Evolutionary conservation across 2,888 invertebrate genomes (phyloP), one percentile per base, ranked within the genome.

Genomic region (Anodontia alba): DNA sequence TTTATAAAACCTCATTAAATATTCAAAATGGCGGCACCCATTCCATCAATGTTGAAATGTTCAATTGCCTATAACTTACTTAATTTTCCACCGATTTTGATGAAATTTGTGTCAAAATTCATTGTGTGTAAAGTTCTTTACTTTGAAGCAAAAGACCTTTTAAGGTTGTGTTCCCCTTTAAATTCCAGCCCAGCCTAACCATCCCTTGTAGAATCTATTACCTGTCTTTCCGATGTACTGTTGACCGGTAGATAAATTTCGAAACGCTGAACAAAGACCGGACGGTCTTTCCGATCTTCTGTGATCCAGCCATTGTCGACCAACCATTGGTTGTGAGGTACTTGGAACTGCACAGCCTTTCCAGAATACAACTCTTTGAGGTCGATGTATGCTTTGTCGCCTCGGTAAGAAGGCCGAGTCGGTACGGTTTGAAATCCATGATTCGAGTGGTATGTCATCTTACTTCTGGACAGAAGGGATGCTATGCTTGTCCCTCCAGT

Each of bases 251-350:
- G 12, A 20, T 62, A 62, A n/a, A 62, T 17, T 26, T 62, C 62
- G 20, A 62, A 62, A 23, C 62, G 62, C 17, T 62, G 62, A 62
- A 62, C 33, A 62, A 26, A 62, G 62, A 62, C 5, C 62, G 29
- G 29, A 8, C 5, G 3, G 62, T 62, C 17, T 26, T 26, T 62
- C 17, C 10, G 26, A 26, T 29, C 29, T 26, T 17, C 15, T 10
- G 62, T 23, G 5, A 62, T 62, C 62, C 62, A 62, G 10, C 33
- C 33, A 2, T 29, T 29, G 23, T 62, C 62, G 2, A 62, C 33
- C 33, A 62, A 26, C 62, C 62, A 62, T 5, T 62, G 26, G 23
- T 26, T 62, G 23, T 26, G 5, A 26, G 62, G 62, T 15, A 62
- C 26, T 26, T 62, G 29, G 26, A 62, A 62, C 62, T 23, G 15